phyloP scores from a whole-genome alignment of 2,888 invertebrate species.

The Pseudococcus longispinus region DNA sequence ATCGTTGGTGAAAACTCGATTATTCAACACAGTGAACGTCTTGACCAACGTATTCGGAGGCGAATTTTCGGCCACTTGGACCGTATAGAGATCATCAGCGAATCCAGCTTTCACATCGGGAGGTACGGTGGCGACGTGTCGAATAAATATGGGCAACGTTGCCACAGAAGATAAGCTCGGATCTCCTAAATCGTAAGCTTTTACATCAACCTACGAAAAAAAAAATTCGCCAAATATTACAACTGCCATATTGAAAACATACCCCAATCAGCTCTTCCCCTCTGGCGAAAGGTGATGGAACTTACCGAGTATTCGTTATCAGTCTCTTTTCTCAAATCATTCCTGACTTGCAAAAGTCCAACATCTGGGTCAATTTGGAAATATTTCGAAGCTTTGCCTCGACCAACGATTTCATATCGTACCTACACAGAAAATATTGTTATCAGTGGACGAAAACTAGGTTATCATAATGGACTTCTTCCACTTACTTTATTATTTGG shows the following conservation, averaged over 20 bases:
- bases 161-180: constrained; percentile 83
- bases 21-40: constrained; percentile 77
- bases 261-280: not conserved
- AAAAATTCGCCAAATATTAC: not conserved
- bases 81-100: constrained; percentile 83
- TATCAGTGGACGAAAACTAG: not conserved
- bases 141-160: constrained; percentile 81
- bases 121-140: constrained; percentile 77
- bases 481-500: constrained; percentile 77
- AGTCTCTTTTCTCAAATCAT: constrained; percentile 83
- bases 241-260: not conserved
- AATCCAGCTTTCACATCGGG: constrained; percentile 83
- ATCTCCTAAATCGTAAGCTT: constrained; percentile 85
- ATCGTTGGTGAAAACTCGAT: constrained; percentile 69
- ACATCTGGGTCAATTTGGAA: constrained; percentile 87
- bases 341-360: constrained; percentile 80
- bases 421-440: constrained; percentile 58
- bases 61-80: constrained; percentile 78
- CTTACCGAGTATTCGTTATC: constrained; percentile 84
- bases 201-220: constrained; percentile 75
- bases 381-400: constrained; percentile 82
- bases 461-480: not conserved
- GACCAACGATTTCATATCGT: constrained; percentile 80
- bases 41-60: constrained; percentile 73
- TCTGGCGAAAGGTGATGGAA: not conserved